Evolutionary conservation across 2,888 invertebrate genomes (phyloP).

Genomic region (Toxonevra muliebris): DNA sequence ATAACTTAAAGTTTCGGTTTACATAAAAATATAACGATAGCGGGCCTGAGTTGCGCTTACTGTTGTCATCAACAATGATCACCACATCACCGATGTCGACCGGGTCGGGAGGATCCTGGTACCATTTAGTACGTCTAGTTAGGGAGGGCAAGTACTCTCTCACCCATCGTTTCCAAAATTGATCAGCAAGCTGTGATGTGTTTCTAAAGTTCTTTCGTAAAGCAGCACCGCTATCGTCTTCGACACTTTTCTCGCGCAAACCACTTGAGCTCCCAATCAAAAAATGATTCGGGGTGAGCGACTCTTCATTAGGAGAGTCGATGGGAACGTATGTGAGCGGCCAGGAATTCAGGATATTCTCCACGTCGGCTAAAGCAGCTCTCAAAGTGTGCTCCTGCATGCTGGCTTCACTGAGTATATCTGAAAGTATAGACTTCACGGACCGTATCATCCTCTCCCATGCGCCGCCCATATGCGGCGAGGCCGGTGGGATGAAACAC

Average conservation of each 20-base stretch:
- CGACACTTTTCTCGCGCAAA: no score
- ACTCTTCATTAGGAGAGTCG: no score
- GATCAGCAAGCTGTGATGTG: constrained; percentile 28
- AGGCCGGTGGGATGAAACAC: no score
- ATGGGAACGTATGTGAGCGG: no score
- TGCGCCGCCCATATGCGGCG: constrained; percentile 37
- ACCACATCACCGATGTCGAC: constrained; percentile 28
- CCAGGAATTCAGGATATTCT: constrained; percentile 34
- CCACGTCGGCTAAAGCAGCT: constrained; percentile 31
- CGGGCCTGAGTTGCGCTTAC: constrained; percentile 33
- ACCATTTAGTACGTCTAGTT: constrained; percentile 31
- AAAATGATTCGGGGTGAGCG: no score
- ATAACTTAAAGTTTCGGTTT: no score
- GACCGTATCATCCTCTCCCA: constrained; percentile 30
- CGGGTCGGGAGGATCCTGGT: constrained; percentile 12
- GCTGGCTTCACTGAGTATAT: no score
- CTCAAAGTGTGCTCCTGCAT: constrained; percentile 29
- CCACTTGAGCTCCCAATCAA: no score
- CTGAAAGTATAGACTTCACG: constrained; percentile 26
- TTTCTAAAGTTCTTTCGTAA: no score
- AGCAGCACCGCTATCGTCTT: no score
- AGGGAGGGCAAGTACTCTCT: constrained; percentile 32
- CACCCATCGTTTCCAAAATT: constrained; percentile 35
- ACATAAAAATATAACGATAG: no score
- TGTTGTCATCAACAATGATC: constrained; percentile 35